Conservation (phyloP, 2,888 invertebrate genomes). For the Synanthedon vespiformis region DNA sequence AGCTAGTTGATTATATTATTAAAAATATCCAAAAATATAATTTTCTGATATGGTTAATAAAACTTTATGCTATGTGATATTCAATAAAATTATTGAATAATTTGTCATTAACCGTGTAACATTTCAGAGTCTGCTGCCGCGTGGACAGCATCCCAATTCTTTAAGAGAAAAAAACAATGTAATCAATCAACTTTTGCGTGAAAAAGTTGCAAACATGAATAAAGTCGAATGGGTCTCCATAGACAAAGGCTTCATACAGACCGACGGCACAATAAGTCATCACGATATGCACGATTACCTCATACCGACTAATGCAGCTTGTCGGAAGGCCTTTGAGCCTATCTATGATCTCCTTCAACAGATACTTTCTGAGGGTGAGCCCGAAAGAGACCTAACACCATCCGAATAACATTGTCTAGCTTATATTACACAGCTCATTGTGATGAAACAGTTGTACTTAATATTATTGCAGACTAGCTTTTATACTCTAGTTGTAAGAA, state of each 20-base stretch:
- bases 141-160: conserved; percentile 87
- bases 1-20: no score
- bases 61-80: no score
- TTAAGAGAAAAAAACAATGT: conserved; percentile 80
- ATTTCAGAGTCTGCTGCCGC: conserved; percentile 85
- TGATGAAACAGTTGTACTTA: conserved; percentile 57
- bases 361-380: conserved; percentile 80
- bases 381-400: conserved; percentile 79
- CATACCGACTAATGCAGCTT: conserved; percentile 87
- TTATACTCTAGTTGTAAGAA: conserved; percentile 53
- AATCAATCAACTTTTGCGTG: conserved; percentile 80
- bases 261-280: conserved; percentile 85
- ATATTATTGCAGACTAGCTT: conserved; percentile 44
- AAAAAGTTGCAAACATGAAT: conserved; percentile 72
- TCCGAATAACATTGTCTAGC: conserved; percentile 68
- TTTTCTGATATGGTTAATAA: no score
- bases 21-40: no score
- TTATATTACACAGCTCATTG: conserved; percentile 52
- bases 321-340: conserved; percentile 88
- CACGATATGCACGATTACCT: conserved; percentile 94
- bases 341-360: conserved; percentile 84
- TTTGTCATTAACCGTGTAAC: not conserved
- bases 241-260: conserved; percentile 83
- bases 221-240: conserved; percentile 83
- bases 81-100: not conserved